A percentile compares a stretch with the other conserved stretches of the same genome.
These are phyloP conservation scores for Scaptomyza graminum DNA, from an alignment of 1,140 invertebrate genomes.

Conservation along the genomic window DNA sequence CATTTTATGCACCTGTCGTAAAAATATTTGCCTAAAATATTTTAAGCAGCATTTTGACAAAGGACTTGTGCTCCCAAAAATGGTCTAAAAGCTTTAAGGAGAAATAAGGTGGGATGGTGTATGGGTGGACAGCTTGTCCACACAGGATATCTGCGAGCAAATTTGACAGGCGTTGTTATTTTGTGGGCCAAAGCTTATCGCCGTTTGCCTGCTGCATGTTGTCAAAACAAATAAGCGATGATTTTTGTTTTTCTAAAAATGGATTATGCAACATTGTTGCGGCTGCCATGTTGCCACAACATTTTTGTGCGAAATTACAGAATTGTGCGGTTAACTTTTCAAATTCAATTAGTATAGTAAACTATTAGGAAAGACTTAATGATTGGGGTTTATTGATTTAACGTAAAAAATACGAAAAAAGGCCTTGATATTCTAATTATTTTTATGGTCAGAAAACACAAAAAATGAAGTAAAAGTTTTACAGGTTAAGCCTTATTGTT, in stretches of 20 bases:
- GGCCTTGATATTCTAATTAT: no score
- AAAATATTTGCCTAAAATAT: constrained; percentile 77
- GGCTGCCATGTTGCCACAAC: constrained; percentile 13
- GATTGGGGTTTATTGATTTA: background rate
- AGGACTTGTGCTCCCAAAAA: constrained; percentile 54
- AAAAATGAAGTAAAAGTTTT: no score
- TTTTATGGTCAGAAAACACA: no score
- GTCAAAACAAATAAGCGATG: constrained; percentile 41
- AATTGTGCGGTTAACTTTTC: constrained; percentile 43
- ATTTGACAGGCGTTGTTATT: constrained; percentile 52
- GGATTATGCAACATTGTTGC: constrained; percentile 46
- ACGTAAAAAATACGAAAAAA: no score
- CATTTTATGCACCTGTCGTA: constrained; percentile 68
- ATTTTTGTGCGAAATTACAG: constrained; percentile 21
- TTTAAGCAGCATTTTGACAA: constrained; percentile 79
- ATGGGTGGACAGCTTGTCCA: background rate
- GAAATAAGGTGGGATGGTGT: background rate
- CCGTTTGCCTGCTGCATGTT: constrained; percentile 25
- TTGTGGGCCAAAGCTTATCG: constrained; percentile 29
- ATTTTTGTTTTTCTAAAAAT: constrained; percentile 1
- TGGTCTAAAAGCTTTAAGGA: constrained; percentile 21
- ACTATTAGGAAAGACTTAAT: constrained; percentile 3
- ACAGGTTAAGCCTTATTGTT: no score
- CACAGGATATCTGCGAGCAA: constrained; percentile 23
- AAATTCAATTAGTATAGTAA: constrained; percentile 1